Percentiles rank a stretch among this genome's conserved stretches.
These are phyloP conservation scores for Centroberyx gerrardi DNA, from an alignment of 2,797 vertebrate genomes.

Conservation along the genomic window DNA sequence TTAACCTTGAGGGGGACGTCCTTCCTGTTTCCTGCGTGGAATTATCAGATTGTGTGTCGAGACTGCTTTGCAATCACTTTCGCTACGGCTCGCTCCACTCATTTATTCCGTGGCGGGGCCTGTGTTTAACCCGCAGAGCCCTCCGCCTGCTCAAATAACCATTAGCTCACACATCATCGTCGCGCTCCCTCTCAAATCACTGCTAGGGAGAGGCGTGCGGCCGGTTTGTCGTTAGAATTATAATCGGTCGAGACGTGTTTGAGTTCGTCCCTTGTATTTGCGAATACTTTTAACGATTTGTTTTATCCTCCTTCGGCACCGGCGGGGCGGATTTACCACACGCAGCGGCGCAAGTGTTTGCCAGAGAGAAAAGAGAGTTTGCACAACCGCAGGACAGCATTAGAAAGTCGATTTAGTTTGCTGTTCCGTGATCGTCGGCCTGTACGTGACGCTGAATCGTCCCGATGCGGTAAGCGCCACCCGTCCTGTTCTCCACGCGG, in stretches of 20 bases:
- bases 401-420: constrained; percentile 10
- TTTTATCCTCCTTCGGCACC: constrained; percentile 20
- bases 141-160: neutral
- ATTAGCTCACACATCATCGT: too few species aligned
- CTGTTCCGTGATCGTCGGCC: constrained; percentile 11
- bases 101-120: constrained; percentile 23
- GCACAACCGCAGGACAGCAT: neutral
- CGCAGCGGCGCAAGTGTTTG: too few species aligned
- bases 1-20: constrained; percentile 33
- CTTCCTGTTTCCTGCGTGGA: constrained; percentile 9
- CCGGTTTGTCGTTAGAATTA: too few species aligned
- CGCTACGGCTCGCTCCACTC: constrained; percentile 17
- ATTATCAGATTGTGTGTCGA: constrained; percentile 20
- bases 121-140: neutral
- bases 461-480: neutral
- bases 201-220: too few species aligned
- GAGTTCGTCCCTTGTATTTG: neutral
- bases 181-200: too few species aligned
- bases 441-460: neutral
- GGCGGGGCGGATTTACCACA: too few species aligned
- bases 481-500: neutral
- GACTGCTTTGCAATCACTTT: constrained; percentile 28
- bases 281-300: neutral
- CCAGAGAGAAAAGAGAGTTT: constrained; percentile 17
- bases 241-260: neutral